Base-by-base conservation (phyloP, 2,113 vertebrate species). In the Chelonoidis abingdonii region DNA sequence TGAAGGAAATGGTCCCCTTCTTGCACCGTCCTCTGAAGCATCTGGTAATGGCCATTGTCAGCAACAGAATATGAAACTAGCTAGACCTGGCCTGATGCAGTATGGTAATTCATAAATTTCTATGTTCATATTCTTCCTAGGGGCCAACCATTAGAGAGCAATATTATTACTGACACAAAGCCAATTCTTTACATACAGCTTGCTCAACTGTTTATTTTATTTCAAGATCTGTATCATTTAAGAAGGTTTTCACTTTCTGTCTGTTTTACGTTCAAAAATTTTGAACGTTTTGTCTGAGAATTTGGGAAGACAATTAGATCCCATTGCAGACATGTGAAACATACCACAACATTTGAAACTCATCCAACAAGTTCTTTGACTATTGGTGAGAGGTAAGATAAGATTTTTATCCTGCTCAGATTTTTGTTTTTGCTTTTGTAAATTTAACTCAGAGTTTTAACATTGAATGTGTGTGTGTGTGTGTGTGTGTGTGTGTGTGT, bases 101-200 rank as follows among this genome's bases (percentile, higher is more conserved):
- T 41, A 38, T 1, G 49, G 3, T 11, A 80, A 29, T 65, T 19
- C n/a, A 83, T 62, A 49, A 65, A 65, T 4, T 88, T 6, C 50
- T 1, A 1, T 10, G 29, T 57, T 1, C 80, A 5, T 35, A 72
- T 9, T 1, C 6, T 87, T 27, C 3, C 5, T 47, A 2, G 9
- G n/a, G 47, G 75, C 5, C 79, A 84, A 86, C 31, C 81, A 50
- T 0, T 53, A 41, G 25, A 54, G 44, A 56, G 47, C 29, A 92
- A 10, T 5, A 3, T 8, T 69, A n/a, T 69, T 69, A 69, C 31
- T 69, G 5, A 72, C 5, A 16, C 0, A 84, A 9, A 75, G 62
- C 80, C 72, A 91, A 59, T 10, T 0, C 2, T 35, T 69, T 19
- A 10, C 16, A 1, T 35, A 90, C 3, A 1, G 1, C 57, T 69